Conservation (phyloP, 2,888 invertebrate species). For the Habroteleia sp. region DNA sequence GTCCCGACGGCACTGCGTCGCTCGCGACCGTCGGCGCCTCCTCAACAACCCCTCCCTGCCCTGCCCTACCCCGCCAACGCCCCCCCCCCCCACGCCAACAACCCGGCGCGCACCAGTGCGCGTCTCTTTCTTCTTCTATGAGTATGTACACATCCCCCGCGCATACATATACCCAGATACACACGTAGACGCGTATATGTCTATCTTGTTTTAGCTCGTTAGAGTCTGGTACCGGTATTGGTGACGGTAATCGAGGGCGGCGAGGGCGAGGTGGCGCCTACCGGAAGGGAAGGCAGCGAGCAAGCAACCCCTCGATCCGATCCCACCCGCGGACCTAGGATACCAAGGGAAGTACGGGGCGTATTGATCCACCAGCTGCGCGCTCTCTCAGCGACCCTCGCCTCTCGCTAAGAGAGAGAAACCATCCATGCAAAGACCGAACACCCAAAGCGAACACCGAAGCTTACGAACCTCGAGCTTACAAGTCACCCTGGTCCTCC, state of each 20-base stretch:
- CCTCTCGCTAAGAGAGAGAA: constrained; percentile 54
- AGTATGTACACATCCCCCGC: constrained; percentile 44
- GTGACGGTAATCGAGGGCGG: constrained; percentile 59
- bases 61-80: constrained; percentile 38
- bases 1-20: constrained; percentile 80
- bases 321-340: constrained; percentile 64
- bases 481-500: constrained; percentile 23
- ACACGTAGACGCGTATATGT: constrained; percentile 57
- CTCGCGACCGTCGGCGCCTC: constrained; percentile 77
- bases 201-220: constrained; percentile 58
- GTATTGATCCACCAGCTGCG: constrained; percentile 80
- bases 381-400: constrained; percentile 73
- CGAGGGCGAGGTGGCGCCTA: constrained; percentile 57
- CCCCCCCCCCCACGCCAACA: constrained; percentile 36
- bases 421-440: constrained; percentile 54
- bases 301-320: constrained; percentile 60
- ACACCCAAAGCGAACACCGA: constrained; percentile 41
- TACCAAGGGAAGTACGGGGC: constrained; percentile 71
- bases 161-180: constrained; percentile 64
- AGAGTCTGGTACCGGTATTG: constrained; percentile 61
- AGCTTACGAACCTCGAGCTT: constrained; percentile 31
- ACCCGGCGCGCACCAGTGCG: constrained; percentile 42
- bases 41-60: constrained; percentile 76
- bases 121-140: constrained; percentile 48
- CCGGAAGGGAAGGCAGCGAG: constrained; percentile 62